Base-by-base conservation (phyloP, 2,113 vertebrate genomes). In the Taxidea taxus region DNA sequence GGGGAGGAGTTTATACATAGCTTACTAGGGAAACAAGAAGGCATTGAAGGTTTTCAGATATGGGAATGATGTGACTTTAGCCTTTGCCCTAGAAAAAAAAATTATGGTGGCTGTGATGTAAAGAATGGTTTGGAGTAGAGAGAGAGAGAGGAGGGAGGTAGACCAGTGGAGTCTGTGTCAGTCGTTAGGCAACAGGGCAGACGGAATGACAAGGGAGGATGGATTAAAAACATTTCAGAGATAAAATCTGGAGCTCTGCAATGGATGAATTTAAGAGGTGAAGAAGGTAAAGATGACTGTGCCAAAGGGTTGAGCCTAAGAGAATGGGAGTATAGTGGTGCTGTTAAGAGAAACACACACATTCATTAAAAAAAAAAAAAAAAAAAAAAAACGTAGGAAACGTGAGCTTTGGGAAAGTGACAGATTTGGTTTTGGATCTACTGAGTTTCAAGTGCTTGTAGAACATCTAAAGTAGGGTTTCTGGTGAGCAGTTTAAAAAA, bases 401-500 rank as follows among this genome's bases (percentile, higher is more conserved):
- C 0, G 0, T 75, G 31, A 81, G 85, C 80, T 87, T 86, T 66
- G 56, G 47, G 58, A 72, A 78, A 54, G 64, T 5, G 39, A 37
- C 81, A 27, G 16, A 44, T 87, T 92, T 83, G 92, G 25, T 91
- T 95, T 97, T 4, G 42, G 72, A 77, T 39, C 62, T 90, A 37
- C 49, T 58, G 27, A 70, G 54, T 84, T 77, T 84, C 60, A 70
- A 68, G 60, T 74, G 60, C 39, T 66, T 64, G 15, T 68, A 90
- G 60, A 75, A 62, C 62, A 58, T 68, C 29, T 31, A 60, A 75
- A 89, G 68, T 62, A 90, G 87, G 44, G 58, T 85, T 85, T 80
- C 70, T 66, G 39, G 56, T 23, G 34, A 70, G 44, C 21, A 51
- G 14, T 85, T 97, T 74, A 44, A 87, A 90, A 58, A 86, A 18